Base-by-base conservation (phyloP, 2,113 vertebrate species). In the Brienomyrus brachyistius region DNA sequence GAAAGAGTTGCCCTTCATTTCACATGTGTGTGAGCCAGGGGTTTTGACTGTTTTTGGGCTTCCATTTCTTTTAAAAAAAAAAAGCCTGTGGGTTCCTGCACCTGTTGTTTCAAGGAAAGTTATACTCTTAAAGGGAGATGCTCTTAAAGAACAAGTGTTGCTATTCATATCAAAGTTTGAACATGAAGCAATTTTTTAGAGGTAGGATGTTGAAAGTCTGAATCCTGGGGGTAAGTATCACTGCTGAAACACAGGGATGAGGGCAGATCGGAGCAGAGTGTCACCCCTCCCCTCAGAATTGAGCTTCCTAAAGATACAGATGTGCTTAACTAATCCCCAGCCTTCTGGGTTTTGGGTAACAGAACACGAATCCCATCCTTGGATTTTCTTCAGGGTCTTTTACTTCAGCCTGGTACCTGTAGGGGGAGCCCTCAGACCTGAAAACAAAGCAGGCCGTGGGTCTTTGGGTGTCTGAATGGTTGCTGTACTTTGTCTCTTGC, bases 21-120 rank as follows among this genome's bases (percentile, higher is more conserved):
- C 40, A 87, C 35, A n/a, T 87, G 27, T 87, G 85, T 52, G 43
- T 84, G 82, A 84, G 19, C 45, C 45, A 48, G 21, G 82, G 82
- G 82, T 47, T 84, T 80, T 80, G 74, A 80, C 74, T 80, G 35
- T 80, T 80, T 80, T 43, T 80, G 74, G 77, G 45, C 43, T 84
- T 45, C 82, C 40, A n/a, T 48, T 84, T 84, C 82, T n/a, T 21
- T n/a, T 23, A 21, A 40, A 15, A 84, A 83, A 83, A 47, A 23
- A 47, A 84, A 48, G 74, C 43, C 74, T 80, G 9, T 31, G 51
- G 31, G 85, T 54, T 87, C 85, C 51, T 48, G 2, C 40, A 47
- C 7, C 40, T 19, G 0, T n/a, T 87, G 31, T 87, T 31, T 23
- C 35, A 54, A 52, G n/a, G 21, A n/a, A 27, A 7, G 51, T 40